Evolutionary conservation across 1,140 invertebrate species (phyloP).

Genomic region (Limonius californicus): DNA sequence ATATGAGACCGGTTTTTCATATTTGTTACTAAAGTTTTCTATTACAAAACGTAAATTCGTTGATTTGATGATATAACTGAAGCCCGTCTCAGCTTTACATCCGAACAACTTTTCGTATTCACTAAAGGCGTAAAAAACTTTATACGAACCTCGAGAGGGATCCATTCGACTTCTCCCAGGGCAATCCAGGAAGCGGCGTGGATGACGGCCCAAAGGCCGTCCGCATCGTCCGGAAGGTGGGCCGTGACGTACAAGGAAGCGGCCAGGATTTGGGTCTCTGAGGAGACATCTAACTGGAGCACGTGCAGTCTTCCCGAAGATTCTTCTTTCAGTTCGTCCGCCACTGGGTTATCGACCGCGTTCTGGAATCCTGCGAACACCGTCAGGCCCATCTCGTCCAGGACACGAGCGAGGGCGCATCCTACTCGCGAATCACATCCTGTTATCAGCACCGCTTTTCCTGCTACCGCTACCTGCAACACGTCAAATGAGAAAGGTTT

Average conservation of each 20-base stretch:
- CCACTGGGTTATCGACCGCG: constrained; percentile 56
- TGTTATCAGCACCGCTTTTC: constrained; percentile 79
- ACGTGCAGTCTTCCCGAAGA: constrained; percentile 69
- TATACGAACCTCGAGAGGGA: constrained; percentile 59
- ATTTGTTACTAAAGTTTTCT: too few relatives aligned
- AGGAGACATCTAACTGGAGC: constrained; percentile 70
- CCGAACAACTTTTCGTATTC: too few relatives aligned
- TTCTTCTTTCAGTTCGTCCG: constrained; percentile 69
- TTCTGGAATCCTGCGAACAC: constrained; percentile 75
- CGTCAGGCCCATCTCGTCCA: constrained; percentile 77
- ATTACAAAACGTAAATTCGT: too few relatives aligned
- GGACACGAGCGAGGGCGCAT: constrained; percentile 65
- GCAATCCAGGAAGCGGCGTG: constrained; percentile 86
- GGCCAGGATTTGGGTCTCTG: constrained; percentile 69
- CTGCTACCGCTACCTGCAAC: constrained; percentile 71
- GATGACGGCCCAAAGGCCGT: constrained; percentile 82
- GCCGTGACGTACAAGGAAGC: constrained; percentile 71
- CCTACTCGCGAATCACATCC: constrained; percentile 79
- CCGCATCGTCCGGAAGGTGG: constrained; percentile 70
- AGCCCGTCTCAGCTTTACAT: too few relatives aligned
- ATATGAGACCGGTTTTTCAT: too few relatives aligned
- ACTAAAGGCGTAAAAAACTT: too few relatives aligned
- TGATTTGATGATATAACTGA: too few relatives aligned
- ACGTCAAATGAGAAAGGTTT: too few relatives aligned
- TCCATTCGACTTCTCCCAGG: constrained; percentile 86